phyloP scores from a whole-genome alignment of 2,797 vertebrate genomes.

The Salmo trutta region DNA sequence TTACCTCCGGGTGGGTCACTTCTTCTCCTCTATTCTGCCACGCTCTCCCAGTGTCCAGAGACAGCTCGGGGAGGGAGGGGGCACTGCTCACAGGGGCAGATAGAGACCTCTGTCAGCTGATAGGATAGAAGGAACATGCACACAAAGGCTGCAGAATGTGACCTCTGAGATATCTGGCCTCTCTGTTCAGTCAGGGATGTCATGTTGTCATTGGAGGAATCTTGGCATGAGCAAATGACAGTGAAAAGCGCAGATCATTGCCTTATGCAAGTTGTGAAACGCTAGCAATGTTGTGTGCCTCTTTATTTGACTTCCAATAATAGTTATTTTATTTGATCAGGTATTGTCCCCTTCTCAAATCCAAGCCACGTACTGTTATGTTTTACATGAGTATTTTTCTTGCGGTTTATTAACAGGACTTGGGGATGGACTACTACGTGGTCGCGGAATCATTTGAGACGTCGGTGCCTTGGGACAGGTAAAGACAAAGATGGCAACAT shows the following conservation, averaged over 20 bases:
- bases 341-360: conserved; percentile 6
- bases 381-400: neutral
- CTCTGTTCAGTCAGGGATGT: conserved; percentile 62
- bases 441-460: conserved; percentile 99
- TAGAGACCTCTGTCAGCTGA: conserved; percentile 44
- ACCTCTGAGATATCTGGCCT: conserved; percentile 53
- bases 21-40: conserved; percentile 10
- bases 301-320: conserved; percentile 33
- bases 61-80: conserved; percentile 41
- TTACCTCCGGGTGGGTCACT: conserved; percentile 93
- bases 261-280: neutral
- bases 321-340: conserved; percentile 16
- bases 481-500: conserved; percentile 51
- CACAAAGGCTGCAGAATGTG: conserved; percentile 57
- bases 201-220: conserved; percentile 52
- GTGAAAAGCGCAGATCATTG: conserved; percentile 16
- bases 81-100: conserved; percentile 22
- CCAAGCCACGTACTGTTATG: neutral
- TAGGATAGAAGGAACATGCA: conserved; percentile 38
- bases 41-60: conserved; percentile 18
- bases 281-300: neutral
- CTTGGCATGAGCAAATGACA: conserved; percentile 37
- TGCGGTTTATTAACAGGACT: conserved; percentile 77
- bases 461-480: conserved; percentile 99
- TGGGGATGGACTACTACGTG: conserved; percentile 95